Conservation (phyloP, 1,140 invertebrate species). For the Centruroides vittatus region DNA sequence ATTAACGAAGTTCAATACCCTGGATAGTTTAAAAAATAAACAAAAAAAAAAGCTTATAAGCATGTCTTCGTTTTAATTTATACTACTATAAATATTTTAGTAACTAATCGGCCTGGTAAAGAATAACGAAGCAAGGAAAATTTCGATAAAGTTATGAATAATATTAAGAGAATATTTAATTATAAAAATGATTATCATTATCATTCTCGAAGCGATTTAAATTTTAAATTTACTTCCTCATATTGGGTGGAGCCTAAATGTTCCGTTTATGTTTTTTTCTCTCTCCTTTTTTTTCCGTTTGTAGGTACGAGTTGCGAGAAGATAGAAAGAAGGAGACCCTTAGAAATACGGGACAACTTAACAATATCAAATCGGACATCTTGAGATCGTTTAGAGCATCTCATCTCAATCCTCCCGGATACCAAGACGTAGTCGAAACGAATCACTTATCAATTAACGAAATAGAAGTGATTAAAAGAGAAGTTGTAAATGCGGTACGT, state of each 20-base stretch:
- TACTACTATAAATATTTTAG: too few relatives aligned
- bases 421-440: background rate
- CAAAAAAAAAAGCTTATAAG: too few relatives aligned
- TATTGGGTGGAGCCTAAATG: background rate
- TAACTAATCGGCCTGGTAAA: too few relatives aligned
- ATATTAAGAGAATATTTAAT: background rate
- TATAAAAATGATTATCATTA: background rate
- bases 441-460: constrained; percentile 20
- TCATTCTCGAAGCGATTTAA: background rate
- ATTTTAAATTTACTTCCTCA: background rate
- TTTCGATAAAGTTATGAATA: too few relatives aligned
- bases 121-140: too few relatives aligned
- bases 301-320: constrained; percentile 37
- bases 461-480: constrained; percentile 27
- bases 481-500: constrained; percentile 25
- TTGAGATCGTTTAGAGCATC: constrained; percentile 21
- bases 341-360: constrained; percentile 33
- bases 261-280: background rate
- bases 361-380: constrained; percentile 36
- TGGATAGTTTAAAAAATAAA: too few relatives aligned
- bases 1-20: too few relatives aligned
- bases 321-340: constrained; percentile 35
- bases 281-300: constrained; percentile 7
- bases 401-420: constrained; percentile 7
- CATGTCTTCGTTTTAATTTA: too few relatives aligned